A percentile compares a stretch with the other conserved stretches of the same genome.
phyloP scores from a whole-genome alignment of 2,797 vertebrate species.

The Falco concolor region DNA sequence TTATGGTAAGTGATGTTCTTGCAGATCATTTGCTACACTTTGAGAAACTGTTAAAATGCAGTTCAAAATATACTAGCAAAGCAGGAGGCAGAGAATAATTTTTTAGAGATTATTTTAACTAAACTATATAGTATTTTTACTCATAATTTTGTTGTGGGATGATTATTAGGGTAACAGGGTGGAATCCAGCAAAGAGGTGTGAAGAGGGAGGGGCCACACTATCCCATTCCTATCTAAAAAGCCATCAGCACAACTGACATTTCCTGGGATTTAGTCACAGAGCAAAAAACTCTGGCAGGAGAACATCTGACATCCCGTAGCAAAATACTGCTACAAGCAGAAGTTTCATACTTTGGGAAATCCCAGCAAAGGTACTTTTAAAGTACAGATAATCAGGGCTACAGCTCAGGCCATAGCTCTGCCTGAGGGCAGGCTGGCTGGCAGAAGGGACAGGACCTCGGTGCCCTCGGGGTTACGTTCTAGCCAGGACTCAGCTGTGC shows the following conservation, averaged over 20 bases:
- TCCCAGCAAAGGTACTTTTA: not conserved
- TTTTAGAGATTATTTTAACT: not conserved
- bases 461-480: not conserved
- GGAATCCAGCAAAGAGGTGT: not conserved
- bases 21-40: not conserved
- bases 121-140: not conserved
- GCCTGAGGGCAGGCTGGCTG: not conserved
- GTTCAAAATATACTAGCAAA: not conserved
- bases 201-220: not conserved
- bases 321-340: not conserved
- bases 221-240: not conserved
- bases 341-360: not conserved
- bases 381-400: not conserved
- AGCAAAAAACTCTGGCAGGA: not conserved
- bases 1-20: not conserved
- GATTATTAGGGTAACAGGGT: not conserved
- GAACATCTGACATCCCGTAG: not conserved
- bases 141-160: too few relatives aligned
- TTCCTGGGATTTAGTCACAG: not conserved
- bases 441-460: not conserved
- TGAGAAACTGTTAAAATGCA: not conserved
- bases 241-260: not conserved
- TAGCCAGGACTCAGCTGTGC: not conserved
- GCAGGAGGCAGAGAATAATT: not conserved
- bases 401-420: not conserved